These are phyloP conservation scores for Chauna torquata DNA, from an alignment of 2,113 vertebrate genomes.

Conservation along the genomic window DNA sequence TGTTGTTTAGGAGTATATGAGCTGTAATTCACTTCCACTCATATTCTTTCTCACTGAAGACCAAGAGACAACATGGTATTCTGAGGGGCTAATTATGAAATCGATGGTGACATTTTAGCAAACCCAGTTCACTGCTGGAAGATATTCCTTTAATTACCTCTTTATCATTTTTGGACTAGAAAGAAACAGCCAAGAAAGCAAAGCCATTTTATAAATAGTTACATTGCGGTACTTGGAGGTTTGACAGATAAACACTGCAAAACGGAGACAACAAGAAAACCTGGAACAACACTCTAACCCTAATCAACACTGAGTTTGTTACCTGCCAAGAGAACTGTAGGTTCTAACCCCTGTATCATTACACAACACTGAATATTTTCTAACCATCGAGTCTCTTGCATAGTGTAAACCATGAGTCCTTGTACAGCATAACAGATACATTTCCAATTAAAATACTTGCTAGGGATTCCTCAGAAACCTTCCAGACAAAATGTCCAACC, in stretches of 20 bases:
- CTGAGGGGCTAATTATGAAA: conserved; percentile 31
- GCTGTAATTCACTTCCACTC: neutral
- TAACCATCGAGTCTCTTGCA: neutral
- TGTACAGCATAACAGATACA: neutral
- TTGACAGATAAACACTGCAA: neutral
- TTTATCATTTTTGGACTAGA: neutral
- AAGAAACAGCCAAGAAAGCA: neutral
- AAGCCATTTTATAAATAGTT: neutral
- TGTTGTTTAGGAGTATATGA: neutral
- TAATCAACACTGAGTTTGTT: neutral
- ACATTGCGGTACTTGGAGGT: neutral
- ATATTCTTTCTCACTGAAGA: neutral
- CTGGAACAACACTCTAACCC: neutral
- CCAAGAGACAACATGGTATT: neutral
- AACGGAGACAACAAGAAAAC: neutral
- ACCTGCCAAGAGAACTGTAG: neutral
- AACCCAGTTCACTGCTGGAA: neutral
- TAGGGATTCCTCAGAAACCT: neutral
- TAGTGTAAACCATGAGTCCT: neutral
- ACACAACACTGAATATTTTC: neutral
- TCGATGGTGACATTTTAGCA: neutral
- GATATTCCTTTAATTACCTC: neutral
- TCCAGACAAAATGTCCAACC: neutral
- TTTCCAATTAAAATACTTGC: neutral
- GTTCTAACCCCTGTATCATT: neutral